phyloP scores from a whole-genome alignment of 2,888 invertebrate species.

The Pyrrhia umbra region DNA sequence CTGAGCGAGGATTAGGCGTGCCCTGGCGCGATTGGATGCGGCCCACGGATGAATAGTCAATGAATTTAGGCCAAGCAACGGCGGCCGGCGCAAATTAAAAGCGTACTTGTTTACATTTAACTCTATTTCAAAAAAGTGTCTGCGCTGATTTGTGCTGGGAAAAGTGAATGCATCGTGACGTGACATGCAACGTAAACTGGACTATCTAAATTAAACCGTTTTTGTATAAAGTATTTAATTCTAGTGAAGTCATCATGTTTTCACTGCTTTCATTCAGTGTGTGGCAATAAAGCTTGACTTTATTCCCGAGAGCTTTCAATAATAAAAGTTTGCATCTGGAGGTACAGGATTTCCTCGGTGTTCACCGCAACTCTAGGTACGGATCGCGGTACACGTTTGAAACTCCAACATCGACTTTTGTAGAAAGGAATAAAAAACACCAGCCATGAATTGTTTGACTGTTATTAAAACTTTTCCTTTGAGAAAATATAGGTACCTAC shows the following conservation, averaged over 20 bases:
- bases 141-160: conserved; percentile 30
- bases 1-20: conserved; percentile 76
- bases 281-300: conserved; percentile 59
- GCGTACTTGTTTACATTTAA: conserved; percentile 61
- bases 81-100: conserved; percentile 65
- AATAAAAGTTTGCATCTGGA: conserved; percentile 67
- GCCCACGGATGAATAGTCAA: conserved; percentile 83
- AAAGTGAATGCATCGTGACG: conserved; percentile 39
- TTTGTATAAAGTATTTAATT: conserved; percentile 38
- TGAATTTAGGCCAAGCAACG: conserved; percentile 78
- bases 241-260: conserved; percentile 33
- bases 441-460: conserved; percentile 76
- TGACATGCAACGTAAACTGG: conserved; percentile 13
- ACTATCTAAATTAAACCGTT: conserved; percentile 33
- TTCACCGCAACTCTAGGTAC: conserved; percentile 67
- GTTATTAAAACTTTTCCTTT: conserved; percentile 78
- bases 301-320: conserved; percentile 72
- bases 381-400: conserved; percentile 73
- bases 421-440: conserved; percentile 71
- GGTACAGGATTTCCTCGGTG: conserved; percentile 34
- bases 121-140: conserved; percentile 48
- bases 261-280: conserved; percentile 41
- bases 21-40: conserved; percentile 78
- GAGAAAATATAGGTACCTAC: conserved; percentile 58
- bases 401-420: conserved; percentile 72